Base-by-base conservation (phyloP, 2,797 vertebrate genomes). In the Tadarida brasiliensis region DNA sequence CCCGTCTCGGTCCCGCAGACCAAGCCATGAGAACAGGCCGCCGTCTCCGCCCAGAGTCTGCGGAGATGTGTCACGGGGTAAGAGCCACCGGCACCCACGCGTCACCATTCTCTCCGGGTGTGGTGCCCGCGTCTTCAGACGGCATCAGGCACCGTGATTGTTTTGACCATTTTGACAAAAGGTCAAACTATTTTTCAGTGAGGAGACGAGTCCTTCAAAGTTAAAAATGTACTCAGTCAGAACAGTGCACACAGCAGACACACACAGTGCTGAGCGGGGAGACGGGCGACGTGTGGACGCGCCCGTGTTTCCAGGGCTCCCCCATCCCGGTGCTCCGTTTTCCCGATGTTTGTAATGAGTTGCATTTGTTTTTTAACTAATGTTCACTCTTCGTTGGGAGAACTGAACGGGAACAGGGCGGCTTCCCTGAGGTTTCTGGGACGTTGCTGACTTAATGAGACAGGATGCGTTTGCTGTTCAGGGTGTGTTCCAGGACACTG, bases 101-200 rank as follows among this genome's bases (percentile, higher is more conserved):
- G 2, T 10, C 20, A 3, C 28, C 20, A 7, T 15, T 2, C n/a
- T 1, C 6, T 28, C 9, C 1, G 19, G 28, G 0, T 2, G 68
- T 57, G 5, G 12, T 0, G 17, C 63, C 82, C 0, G 7, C 3
- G 0, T 76, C 92, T 67, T 49, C 57, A 3, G 10, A 19, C 2
- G 0, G 24, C 84, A 76, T 57, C 26, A 44, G 61, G 22, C 5
- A 10, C 81, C 0, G 0, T 61, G 80, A 56, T 0, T 76, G 91
- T 90, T 95, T 85, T 77, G 90, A 95, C 84, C 67, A 30, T 94
- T 90, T 76, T 96, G 94, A 97, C 89, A 95, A 94, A 92, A 87
- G 95, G 78, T 92, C 78, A 94, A 96, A 95, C 83, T 96, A 68
- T 81, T 93, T 97, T 85, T 89, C 87, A 77, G 87, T n/a, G 10